Evolutionary conservation across 2,113 vertebrate species (phyloP), one percentile per base, ranked within the genome.

Genomic region (Rhodinocichla rosea): DNA sequence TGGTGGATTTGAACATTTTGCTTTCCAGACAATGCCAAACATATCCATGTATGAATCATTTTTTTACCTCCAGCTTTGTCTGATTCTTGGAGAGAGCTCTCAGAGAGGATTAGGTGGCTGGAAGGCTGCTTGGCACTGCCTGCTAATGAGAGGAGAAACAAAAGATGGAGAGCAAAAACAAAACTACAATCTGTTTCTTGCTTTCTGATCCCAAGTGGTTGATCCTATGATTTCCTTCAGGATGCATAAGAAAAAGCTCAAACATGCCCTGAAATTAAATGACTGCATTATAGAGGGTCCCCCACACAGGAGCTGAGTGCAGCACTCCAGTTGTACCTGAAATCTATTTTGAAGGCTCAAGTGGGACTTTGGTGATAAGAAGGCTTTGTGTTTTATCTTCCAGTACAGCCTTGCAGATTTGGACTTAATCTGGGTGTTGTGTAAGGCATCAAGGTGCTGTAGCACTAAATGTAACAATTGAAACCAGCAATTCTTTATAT

Each of bases 301-400:
- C 14, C 15, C 9, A 20, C 5, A 9, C 23, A 87, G 64, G 44
- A 90, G 32, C 21, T 14, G 44, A 88, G 67, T 47, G 68, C 35
- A 67, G 21, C 14, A 42, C 71, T 83, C 15, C 13, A 26, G 33
- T 50, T 75, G 28, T 37, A 59, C 64, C 57, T 56, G n/a, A 89
- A 64, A 53, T 68, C 83, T 71, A 3, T 89, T 93, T 74, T 37
- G 33, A 83, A 87, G 69, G 64, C 49, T 94, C 82, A 71, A 89
- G 56, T 53, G 64, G 64, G 76, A 70, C 75, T 91, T 88, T 8
- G 13, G 67, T 64, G 92, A 56, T 81, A 86, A 95, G 39, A 52
- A 87, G 50, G 59, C 32, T 92, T 95, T 90, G 53, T 84, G 37
- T 65, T 92, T 95, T 93, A 84, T 94, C 92, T 96, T 71, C 45